Base-by-base conservation (phyloP, 2,888 invertebrate species). In the Drosophila quinaria region DNA sequence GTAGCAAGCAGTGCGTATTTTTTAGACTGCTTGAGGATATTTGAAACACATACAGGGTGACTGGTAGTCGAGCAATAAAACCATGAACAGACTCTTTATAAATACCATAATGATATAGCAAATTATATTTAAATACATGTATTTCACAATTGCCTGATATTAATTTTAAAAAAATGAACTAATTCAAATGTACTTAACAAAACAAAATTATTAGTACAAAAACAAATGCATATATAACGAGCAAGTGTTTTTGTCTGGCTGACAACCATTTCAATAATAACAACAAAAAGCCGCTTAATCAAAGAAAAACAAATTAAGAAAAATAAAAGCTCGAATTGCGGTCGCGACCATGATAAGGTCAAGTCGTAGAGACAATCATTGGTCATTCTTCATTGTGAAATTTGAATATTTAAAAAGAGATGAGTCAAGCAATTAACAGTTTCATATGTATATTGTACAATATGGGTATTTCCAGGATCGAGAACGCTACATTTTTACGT, bases 261-360 rank as follows among this genome's bases (percentile, higher is more conserved):
- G 58, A 46, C 70, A 62, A 63, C n/a, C 37, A 64, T 33, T 69
- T 64, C 22, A 76, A 67, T 56, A 80, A 67, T 52, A 70, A 70
- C 35, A 66, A 69, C 37, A 63, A 65, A 41, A 47, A 47, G 22
- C 10, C 15, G 9, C 22, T 59, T 74, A 78, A 63, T 70, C 70
- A 59, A 49, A 50, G 54, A 70, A 70, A 64, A 78, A 70, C 54
- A 74, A 67, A 70, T 54, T 49, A 54, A 13, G 29, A 33, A 37
- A 47, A 15, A 44, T 19, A 47, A 41, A 52, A 60, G 54, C 46
- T 67, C 46, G 15, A 41, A 50, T 62, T 56, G 52, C 42, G 17
- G 31, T 60, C 52, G 37, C 8, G 5, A 11, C 8, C 39, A 59
- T 11, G 55, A 52, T 51, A 55, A 77, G 44, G 61, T 66, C 64